Evolutionary conservation across 64 coral and sea anemone genomes (phyloP), one percentile per base, ranked within the genome.

Genomic region (Montipora cactus): DNA sequence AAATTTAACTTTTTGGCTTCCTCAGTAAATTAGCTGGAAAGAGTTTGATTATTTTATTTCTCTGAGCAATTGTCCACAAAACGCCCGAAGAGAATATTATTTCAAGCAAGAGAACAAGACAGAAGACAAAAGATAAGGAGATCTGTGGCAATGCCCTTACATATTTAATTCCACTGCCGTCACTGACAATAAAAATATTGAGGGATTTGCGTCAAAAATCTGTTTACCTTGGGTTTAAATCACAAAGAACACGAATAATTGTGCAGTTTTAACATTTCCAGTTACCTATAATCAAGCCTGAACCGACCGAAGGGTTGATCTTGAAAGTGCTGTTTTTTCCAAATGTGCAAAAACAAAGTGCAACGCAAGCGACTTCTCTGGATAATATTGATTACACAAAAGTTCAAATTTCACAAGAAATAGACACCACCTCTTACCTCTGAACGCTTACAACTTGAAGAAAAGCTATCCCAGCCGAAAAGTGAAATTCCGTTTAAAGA

Each of bases 321-420:
- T 57, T 6, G 7, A 12, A 64, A 16, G 61, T 3, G 14, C 14
- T 15, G 61, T 1, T 64, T 64, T 55, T 7, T 37, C 37, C 37
- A 64, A 64, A 85, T 71, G 67, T 86, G 47, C 14, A 71, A 19
- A 9, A 49, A 84, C 28, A 70, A 72, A 70, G 16, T 51, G 8
- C 18, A 16, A 8, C 4, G 8, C 82, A 49, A 16, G 71, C 21
- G 82, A 86, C 44, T 48, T 21, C 66, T 5, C 59, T 47, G 37
- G 28, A 11, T 8, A 50, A 86, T 86, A 72, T 86, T 86, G 82
- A 72, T 86, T 86, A 23, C 82, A 50, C 82, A 1, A 2, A 21
- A 86, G 82, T 86, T 86, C 82, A 73, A 86, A 86, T 86, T 86
- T 86, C 82, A 86, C 82, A 86, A 86, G 46, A 72, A 12, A 9